phyloP scores from a whole-genome alignment of 2,797 vertebrate genomes.

The Epinephelus awoara region DNA sequence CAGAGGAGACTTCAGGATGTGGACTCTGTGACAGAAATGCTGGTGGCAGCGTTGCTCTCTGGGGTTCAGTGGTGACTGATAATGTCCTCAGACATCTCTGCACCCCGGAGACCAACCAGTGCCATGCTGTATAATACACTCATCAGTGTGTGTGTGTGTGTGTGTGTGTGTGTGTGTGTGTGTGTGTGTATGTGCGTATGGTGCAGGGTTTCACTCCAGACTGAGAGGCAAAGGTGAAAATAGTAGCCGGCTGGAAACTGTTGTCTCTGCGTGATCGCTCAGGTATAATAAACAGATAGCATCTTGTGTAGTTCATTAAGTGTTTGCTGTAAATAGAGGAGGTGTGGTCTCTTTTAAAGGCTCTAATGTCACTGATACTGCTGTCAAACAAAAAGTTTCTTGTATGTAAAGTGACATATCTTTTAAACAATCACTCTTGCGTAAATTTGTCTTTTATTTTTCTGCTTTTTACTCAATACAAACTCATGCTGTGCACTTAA shows the following conservation, averaged over 20 bases:
- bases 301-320: constrained; percentile 9
- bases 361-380: neutral
- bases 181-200: constrained; percentile 18
- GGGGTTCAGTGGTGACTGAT: constrained; percentile 50
- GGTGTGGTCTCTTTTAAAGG: neutral
- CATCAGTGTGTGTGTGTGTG: constrained; percentile 21
- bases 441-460: neutral
- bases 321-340: neutral
- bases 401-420: neutral
- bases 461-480: neutral
- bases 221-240: constrained; percentile 41
- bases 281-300: constrained; percentile 25
- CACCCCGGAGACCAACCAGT: constrained; percentile 47
- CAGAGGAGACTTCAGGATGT: constrained; percentile 19
- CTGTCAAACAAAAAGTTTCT: neutral
- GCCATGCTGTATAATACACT: constrained; percentile 30
- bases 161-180: neutral
- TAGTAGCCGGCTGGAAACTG: constrained; percentile 18
- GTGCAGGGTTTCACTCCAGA: constrained; percentile 43
- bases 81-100: constrained; percentile 71
- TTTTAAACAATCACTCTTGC: neutral
- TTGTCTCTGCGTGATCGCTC: constrained; percentile 22
- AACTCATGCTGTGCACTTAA: neutral
- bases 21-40: constrained; percentile 27
- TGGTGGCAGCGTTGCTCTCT: constrained; percentile 43